Evolutionary conservation across 2,113 vertebrate genomes (phyloP).

Genomic region (Pheucticus melanocephalus): DNA sequence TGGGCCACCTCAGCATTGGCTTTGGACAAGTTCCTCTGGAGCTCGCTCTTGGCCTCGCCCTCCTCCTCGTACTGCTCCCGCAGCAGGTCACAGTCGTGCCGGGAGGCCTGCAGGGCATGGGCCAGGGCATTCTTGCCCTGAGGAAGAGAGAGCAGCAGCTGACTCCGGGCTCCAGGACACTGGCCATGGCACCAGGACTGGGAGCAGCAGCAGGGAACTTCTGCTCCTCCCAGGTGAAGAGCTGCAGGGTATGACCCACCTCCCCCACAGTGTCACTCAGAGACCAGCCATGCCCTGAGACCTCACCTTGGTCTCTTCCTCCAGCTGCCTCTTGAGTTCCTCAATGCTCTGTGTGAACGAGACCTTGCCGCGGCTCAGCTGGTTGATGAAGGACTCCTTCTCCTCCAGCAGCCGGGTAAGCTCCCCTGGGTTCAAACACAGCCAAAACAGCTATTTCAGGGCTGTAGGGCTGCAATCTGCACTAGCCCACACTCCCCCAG

Average conservation of each 20-base stretch:
- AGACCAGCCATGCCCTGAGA: not conserved
- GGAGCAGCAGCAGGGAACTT: not conserved
- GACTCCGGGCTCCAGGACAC: not conserved
- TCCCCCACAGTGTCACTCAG: not conserved
- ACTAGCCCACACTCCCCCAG: not conserved
- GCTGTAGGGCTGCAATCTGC: not conserved
- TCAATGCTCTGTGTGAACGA: slow-evolving; percentile 85
- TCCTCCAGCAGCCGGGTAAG: slow-evolving; percentile 87
- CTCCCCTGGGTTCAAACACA: slow-evolving; percentile 75
- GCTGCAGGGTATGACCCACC: not conserved
- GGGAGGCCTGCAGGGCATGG: slow-evolving; percentile 86
- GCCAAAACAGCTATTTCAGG: not conserved
- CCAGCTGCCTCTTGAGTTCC: slow-evolving; percentile 90
- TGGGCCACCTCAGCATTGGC: slow-evolving; percentile 90
- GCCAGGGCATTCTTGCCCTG: slow-evolving; percentile 87
- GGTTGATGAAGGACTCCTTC: slow-evolving; percentile 85
- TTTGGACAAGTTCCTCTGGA: slow-evolving; percentile 89
- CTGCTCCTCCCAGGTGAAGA: not conserved
- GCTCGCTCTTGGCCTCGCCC: slow-evolving; percentile 85
- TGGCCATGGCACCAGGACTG: rapidly evolving
- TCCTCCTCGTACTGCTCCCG: slow-evolving; percentile 94
- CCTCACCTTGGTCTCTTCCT: slow-evolving; percentile 90
- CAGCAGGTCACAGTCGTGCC: slow-evolving; percentile 89
- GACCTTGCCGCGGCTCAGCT: slow-evolving; percentile 86
- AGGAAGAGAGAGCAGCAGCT: not conserved